A percentile compares a stretch with the other conserved stretches of the same genome.
Evolutionary conservation across 2,888 invertebrate species (phyloP).

Genomic region (Ichneumoninae sp.): DNA sequence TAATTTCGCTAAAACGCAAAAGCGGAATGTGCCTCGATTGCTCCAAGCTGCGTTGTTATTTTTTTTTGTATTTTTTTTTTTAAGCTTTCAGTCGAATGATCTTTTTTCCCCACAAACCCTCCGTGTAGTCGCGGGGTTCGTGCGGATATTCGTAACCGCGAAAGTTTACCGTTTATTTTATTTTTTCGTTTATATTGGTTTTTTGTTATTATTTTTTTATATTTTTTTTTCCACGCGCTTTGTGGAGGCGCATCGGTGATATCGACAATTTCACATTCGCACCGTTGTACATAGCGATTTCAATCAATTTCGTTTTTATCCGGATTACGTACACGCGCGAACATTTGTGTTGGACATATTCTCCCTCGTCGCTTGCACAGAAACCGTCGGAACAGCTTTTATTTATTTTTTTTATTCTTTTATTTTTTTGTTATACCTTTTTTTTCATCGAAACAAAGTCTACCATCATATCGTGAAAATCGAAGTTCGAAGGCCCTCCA

Average conservation of each 20-base stretch:
- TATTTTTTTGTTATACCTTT: too few species aligned
- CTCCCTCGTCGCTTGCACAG: background rate
- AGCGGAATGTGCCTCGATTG: background rate
- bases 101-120: background rate
- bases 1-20: background rate
- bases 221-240: background rate
- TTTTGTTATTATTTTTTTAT: background rate
- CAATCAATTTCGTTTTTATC: conserved; percentile 24
- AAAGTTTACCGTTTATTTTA: background rate
- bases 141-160: background rate
- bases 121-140: background rate
- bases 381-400: background rate
- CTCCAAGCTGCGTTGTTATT: background rate
- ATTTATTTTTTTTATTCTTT: background rate
- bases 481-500: background rate
- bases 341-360: background rate
- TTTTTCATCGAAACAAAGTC: background rate
- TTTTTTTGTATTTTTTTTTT: background rate
- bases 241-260: background rate
- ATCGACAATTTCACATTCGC: conserved; percentile 17
- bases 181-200: background rate
- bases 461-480: background rate
- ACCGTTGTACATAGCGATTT: background rate
- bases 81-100: background rate
- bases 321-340: background rate